Evolutionary conservation across 2,888 invertebrate genomes (phyloP).

Genomic region (Aethes cnicana): DNA sequence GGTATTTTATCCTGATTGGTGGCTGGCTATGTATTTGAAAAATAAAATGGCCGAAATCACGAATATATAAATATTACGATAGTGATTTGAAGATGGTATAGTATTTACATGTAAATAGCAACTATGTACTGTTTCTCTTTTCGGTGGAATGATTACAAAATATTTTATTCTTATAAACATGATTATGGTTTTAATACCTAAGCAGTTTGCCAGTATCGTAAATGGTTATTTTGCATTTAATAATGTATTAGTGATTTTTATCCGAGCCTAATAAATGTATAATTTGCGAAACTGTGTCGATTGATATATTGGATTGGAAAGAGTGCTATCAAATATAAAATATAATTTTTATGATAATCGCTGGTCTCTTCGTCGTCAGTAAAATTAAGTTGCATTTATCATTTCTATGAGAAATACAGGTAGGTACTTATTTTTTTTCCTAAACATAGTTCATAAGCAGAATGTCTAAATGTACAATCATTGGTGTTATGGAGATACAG

Average conservation of each 20-base stretch:
- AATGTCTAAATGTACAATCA: conserved; percentile 18
- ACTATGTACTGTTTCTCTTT: neutral
- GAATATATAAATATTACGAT: too few species aligned
- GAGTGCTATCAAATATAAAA: too few species aligned
- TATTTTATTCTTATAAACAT: too few species aligned
- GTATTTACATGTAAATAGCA: too few species aligned
- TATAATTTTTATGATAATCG: too few species aligned
- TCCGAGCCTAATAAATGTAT: conserved; percentile 59
- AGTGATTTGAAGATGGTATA: too few species aligned
- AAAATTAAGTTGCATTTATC: neutral
- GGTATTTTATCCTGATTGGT: too few species aligned
- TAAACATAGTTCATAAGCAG: conserved; percentile 12
- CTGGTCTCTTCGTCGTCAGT: too few species aligned
- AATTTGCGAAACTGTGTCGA: conserved; percentile 46
- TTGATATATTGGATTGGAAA: conserved; percentile 1
- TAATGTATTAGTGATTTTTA: conserved; percentile 55
- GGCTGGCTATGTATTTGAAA: too few species aligned
- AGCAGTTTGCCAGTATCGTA: conserved; percentile 45
- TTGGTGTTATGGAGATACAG: conserved; percentile 22
- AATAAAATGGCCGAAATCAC: too few species aligned
- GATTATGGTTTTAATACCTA: neutral
- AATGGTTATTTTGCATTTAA: conserved; percentile 65
- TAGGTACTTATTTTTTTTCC: conserved; percentile 11
- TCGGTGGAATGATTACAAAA: neutral
- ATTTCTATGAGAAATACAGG: conserved; percentile 17